Evolutionary conservation across 2,888 invertebrate species (phyloP).

Genomic region (Lampropteryx suffumata): DNA sequence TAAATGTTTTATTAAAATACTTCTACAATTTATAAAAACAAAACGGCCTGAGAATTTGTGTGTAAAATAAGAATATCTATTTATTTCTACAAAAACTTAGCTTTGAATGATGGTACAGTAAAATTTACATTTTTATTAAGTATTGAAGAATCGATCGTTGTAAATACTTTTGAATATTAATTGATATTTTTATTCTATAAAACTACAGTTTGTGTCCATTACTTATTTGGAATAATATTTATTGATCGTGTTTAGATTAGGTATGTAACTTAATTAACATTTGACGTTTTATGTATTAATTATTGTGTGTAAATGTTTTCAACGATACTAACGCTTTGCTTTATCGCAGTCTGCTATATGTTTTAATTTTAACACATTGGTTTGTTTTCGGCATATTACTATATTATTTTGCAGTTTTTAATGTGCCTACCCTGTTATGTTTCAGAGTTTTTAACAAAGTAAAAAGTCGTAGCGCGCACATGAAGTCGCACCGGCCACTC

Average conservation of each 20-base stretch:
- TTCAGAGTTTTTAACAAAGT: slow-evolving; percentile 98
- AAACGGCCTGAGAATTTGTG: slow-evolving; percentile 7
- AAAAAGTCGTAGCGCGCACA: slow-evolving; percentile 99
- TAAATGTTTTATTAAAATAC: neutral
- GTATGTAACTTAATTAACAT: slow-evolving; percentile 44
- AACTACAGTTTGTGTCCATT: slow-evolving; percentile 65
- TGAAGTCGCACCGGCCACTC: slow-evolving; percentile 98
- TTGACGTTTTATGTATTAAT: slow-evolving; percentile 58
- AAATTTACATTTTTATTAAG: slow-evolving; percentile 38
- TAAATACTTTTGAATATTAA: slow-evolving; percentile 51
- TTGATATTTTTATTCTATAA: slow-evolving; percentile 55
- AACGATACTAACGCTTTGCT: slow-evolving; percentile 64
- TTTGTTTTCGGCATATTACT: slow-evolving; percentile 48
- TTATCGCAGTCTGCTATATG: slow-evolving; percentile 50
- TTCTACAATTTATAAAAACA: slow-evolving; percentile 7
- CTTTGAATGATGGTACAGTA: slow-evolving; percentile 39
- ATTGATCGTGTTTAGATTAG: slow-evolving; percentile 61
- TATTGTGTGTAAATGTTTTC: slow-evolving; percentile 59
- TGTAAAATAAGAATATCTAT: slow-evolving; percentile 18
- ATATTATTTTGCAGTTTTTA: slow-evolving; percentile 69
- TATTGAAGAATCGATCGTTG: slow-evolving; percentile 54
- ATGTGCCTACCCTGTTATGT: slow-evolving; percentile 78
- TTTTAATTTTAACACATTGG: slow-evolving; percentile 38
- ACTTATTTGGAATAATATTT: slow-evolving; percentile 51
- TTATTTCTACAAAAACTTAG: slow-evolving; percentile 23